These are phyloP conservation scores for Ridgeia piscesae DNA, from an alignment of 1,140 invertebrate genomes.

Conservation along the genomic window DNA sequence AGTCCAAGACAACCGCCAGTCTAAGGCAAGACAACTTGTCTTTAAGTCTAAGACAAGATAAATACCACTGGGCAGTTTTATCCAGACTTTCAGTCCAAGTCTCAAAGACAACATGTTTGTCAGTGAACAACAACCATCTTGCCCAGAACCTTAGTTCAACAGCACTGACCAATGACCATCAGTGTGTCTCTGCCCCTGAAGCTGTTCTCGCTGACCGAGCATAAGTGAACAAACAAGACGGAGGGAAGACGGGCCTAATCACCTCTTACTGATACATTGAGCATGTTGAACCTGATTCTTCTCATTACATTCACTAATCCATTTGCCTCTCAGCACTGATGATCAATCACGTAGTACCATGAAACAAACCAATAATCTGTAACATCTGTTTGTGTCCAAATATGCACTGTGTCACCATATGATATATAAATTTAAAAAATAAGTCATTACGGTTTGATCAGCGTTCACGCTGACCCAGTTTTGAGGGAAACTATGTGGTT, in stretches of 20 bases:
- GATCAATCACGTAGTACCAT: background rate
- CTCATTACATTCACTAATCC: background rate
- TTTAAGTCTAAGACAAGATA: background rate
- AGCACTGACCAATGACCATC: background rate
- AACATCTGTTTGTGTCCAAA: no score
- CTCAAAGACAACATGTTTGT: background rate
- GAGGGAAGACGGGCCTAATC: background rate
- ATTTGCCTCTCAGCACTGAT: background rate
- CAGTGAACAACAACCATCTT: background rate
- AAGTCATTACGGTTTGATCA: no score
- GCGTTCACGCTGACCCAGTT: no score
- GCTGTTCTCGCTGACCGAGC: background rate
- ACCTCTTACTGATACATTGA: background rate
- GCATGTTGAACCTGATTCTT: background rate
- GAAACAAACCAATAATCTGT: no score
- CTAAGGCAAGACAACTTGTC: background rate
- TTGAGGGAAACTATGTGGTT: no score
- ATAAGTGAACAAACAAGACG: background rate
- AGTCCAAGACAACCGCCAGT: background rate
- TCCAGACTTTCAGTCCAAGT: background rate
- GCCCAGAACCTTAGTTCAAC: background rate
- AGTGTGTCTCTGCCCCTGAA: background rate
- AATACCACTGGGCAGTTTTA: background rate
- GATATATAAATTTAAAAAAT: no score
- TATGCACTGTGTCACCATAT: no score